phyloP scores from a whole-genome alignment of 2,888 invertebrate species.

The Dasysyrphus albostriatus region DNA sequence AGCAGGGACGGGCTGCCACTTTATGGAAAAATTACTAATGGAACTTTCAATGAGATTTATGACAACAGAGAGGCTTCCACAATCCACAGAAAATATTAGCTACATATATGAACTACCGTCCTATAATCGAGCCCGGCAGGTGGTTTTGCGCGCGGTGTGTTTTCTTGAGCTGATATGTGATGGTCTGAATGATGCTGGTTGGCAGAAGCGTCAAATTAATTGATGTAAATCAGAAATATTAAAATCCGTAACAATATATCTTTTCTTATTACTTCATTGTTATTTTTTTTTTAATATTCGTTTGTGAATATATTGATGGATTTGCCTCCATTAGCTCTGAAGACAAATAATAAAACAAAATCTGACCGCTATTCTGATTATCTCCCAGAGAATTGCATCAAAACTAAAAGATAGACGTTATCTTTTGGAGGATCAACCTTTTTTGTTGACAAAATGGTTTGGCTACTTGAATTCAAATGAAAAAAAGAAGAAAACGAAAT shows the following conservation, averaged over 20 bases:
- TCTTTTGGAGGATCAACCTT: slow-evolving; percentile 32
- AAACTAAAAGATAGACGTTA: slow-evolving; percentile 24
- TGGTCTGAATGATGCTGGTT: slow-evolving; percentile 36
- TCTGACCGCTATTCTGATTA: slow-evolving; percentile 8
- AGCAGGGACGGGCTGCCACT: slow-evolving; percentile 49
- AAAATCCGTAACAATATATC: slow-evolving; percentile 27
- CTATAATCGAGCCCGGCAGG: slow-evolving; percentile 52
- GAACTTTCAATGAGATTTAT: slow-evolving; percentile 75
- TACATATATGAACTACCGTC: slow-evolving; percentile 10
- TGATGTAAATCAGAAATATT: slow-evolving; percentile 42
- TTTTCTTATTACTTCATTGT: not conserved
- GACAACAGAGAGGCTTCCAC: slow-evolving; percentile 61
- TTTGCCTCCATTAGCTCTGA: slow-evolving; percentile 17
- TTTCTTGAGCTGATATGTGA: slow-evolving; percentile 43
- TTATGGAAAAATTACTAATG: slow-evolving; percentile 67
- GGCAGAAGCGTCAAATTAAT: slow-evolving; percentile 40
- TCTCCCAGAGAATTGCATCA: slow-evolving; percentile 22
- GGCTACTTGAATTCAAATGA: slow-evolving; percentile 33
- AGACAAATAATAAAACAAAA: not conserved
- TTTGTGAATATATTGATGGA: slow-evolving; percentile 31
- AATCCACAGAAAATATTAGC: not conserved
- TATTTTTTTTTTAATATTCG: not conserved
- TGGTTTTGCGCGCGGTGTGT: slow-evolving; percentile 40
- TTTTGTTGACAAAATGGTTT: slow-evolving; percentile 46
- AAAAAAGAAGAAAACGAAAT: not conserved